These are phyloP conservation scores for Vulpes lagopus DNA, from an alignment of 2,113 vertebrate genomes.

Conservation along the genomic window DNA sequence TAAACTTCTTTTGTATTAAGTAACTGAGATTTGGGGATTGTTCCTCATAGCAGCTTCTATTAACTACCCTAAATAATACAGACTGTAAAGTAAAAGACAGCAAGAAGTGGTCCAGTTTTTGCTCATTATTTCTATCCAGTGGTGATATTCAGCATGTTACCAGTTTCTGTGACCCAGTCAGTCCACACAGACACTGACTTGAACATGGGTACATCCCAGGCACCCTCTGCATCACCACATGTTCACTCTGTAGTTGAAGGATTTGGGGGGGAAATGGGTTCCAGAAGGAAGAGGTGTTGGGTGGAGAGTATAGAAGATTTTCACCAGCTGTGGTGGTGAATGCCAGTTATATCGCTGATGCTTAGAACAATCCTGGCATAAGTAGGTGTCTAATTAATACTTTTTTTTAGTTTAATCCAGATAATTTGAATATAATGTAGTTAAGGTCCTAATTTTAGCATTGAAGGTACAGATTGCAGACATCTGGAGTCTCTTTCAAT, in stretches of 20 bases:
- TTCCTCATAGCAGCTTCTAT: background rate
- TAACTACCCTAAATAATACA: background rate
- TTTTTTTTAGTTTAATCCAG: constrained; percentile 17
- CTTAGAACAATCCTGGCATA: background rate
- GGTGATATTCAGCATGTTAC: background rate
- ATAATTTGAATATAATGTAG: background rate
- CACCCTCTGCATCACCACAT: background rate
- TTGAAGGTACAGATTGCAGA: background rate
- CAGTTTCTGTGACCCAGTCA: background rate
- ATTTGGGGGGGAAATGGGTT: background rate
- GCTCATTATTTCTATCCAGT: background rate
- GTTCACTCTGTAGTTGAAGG: background rate
- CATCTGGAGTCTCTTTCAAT: background rate
- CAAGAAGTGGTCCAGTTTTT: background rate
- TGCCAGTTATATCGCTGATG: background rate
- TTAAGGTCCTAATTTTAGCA: background rate
- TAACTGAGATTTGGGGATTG: background rate
- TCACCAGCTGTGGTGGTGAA: background rate
- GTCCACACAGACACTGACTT: background rate
- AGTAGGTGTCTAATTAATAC: background rate
- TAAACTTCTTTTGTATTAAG: background rate
- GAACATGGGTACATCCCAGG: background rate
- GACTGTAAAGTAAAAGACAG: background rate
- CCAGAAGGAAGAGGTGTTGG: background rate
- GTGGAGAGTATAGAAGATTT: background rate